Conservation (phyloP, 2,113 vertebrate species). For the Geococcyx californianus region DNA sequence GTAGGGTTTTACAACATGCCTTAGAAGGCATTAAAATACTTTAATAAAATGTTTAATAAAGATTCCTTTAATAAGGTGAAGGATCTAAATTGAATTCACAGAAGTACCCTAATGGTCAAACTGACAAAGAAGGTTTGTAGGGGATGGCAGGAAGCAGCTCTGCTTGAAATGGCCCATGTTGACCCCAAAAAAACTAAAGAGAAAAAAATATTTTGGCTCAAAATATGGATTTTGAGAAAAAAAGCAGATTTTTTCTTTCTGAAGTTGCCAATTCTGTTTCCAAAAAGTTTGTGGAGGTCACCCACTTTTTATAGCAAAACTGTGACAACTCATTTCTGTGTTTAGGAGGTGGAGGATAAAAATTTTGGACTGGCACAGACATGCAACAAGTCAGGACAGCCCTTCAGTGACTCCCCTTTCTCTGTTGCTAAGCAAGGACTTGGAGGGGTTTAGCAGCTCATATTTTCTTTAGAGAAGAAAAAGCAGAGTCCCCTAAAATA, state of each 20-base stretch:
- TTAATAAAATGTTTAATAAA: conserved; percentile 27
- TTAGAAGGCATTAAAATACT: not conserved
- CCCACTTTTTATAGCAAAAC: not conserved
- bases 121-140: not conserved
- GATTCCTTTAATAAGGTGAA: not conserved
- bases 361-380: not conserved
- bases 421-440: not conserved
- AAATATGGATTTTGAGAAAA: fast-evolving
- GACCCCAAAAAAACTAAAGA: not conserved
- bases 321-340: not conserved
- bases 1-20: not conserved
- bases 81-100: not conserved
- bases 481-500: not conserved
- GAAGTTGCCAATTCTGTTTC: not conserved
- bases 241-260: not conserved
- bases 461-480: not conserved
- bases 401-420: not conserved
- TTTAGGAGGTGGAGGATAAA: not conserved
- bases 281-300: not conserved
- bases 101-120: not conserved
- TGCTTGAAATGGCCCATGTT: not conserved
- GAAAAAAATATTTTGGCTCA: not conserved
- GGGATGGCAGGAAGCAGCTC: not conserved
- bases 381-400: fast-evolving
- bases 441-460: fast-evolving